Percentiles rank a stretch among this genome's conserved stretches.
Conservation (phyloP, 2,113 vertebrate species). For the Poeciliopsis turrubarensis region DNA sequence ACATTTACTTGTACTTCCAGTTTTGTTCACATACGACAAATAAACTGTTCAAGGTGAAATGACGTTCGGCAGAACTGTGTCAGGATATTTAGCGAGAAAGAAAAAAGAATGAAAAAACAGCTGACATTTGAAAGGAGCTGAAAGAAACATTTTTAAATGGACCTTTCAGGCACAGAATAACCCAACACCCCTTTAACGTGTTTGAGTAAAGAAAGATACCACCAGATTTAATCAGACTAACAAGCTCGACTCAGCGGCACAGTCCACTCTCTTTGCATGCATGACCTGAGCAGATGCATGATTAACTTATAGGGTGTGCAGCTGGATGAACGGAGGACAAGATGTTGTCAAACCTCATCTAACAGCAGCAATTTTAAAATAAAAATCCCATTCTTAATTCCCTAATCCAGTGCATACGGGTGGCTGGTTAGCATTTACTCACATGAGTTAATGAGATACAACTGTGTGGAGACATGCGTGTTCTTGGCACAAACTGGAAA, state of each 20-base stretch:
- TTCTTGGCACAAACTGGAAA: slow-evolving; percentile 13
- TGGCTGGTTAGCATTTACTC: slow-evolving; percentile 6
- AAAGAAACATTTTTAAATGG: background rate
- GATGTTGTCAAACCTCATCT: slow-evolving; percentile 29
- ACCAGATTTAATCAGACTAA: slow-evolving; percentile 67
- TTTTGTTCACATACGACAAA: background rate
- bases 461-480: slow-evolving; percentile 12
- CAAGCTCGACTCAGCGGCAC: slow-evolving; percentile 39
- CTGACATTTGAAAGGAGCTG: too few species aligned
- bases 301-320: slow-evolving; percentile 47
- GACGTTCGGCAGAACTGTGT: background rate
- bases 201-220: slow-evolving; percentile 17
- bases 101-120: background rate
- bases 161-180: background rate
- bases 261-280: slow-evolving; percentile 47
- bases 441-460: slow-evolving; percentile 24
- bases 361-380: slow-evolving; percentile 12
- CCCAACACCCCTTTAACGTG: background rate
- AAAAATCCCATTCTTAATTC: background rate
- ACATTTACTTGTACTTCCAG: background rate
- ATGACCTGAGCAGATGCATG: slow-evolving; percentile 50
- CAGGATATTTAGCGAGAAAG: background rate
- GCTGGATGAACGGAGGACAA: slow-evolving; percentile 37
- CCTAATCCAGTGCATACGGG: slow-evolving; percentile 10
- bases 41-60: background rate